These are phyloP conservation scores for Porphyrio hochstetteri DNA, from an alignment of 2,113 vertebrate genomes.

Conservation along the genomic window DNA sequence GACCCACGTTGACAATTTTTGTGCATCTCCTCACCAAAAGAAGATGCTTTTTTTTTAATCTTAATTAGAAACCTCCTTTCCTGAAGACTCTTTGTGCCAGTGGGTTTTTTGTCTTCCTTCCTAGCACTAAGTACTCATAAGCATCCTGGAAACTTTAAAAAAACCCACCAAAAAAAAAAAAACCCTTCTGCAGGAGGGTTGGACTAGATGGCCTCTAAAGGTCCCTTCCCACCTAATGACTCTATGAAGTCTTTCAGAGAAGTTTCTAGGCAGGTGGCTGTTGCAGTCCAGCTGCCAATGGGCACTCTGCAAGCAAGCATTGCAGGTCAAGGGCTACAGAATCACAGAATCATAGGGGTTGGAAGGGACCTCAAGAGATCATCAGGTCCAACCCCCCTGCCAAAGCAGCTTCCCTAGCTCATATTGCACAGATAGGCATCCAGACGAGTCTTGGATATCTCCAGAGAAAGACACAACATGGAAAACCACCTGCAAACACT, in stretches of 20 bases:
- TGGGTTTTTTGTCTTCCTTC: constrained; percentile 1
- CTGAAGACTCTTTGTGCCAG: background rate
- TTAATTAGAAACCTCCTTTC: background rate
- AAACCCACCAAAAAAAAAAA: background rate
- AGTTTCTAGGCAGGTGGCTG: background rate
- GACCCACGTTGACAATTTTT: no score
- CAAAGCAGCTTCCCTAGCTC: no score
- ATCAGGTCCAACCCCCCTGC: no score
- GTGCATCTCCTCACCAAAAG: background rate
- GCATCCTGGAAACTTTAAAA: background rate
- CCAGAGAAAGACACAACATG: no score
- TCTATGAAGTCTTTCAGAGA: background rate
- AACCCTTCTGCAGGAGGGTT: no score
- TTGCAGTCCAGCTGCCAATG: background rate
- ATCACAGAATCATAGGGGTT: no score
- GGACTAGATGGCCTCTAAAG: no score
- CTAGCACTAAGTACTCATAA: background rate
- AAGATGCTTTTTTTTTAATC: background rate
- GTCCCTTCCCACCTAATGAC: no score
- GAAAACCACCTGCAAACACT: background rate
- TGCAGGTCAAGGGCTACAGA: background rate
- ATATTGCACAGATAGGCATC: no score
- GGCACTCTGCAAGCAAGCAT: background rate
- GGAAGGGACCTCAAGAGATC: no score
- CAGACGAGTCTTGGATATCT: no score